Evolutionary conservation across 2,797 vertebrate species (phyloP).

Genomic region (Amblyraja radiata): DNA sequence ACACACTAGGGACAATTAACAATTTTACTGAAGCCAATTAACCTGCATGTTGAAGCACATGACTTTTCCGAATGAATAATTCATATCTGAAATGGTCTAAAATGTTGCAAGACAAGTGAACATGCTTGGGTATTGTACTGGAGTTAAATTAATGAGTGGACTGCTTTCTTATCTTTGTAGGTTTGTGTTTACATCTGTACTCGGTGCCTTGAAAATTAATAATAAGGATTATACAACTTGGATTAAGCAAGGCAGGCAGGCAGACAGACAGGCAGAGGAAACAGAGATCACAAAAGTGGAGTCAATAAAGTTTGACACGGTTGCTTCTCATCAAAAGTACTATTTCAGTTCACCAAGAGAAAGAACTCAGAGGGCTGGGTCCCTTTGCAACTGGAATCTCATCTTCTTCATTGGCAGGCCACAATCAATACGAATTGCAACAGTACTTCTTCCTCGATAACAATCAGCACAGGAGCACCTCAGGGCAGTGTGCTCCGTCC

Average conservation of each 20-base stretch:
- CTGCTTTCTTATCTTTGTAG: background rate
- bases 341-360: background rate
- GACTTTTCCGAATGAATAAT: background rate
- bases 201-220: background rate
- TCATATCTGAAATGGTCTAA: background rate
- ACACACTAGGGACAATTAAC: too few species aligned
- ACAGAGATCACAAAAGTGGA: background rate
- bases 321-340: background rate
- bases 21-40: too few species aligned
- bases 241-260: background rate
- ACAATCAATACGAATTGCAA: too few species aligned
- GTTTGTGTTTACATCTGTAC: background rate
- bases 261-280: background rate
- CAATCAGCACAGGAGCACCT: too few species aligned
- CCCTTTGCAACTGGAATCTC: too few species aligned
- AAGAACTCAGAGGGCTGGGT: background rate
- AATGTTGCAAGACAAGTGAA: too few species aligned
- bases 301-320: background rate
- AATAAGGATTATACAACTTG: background rate
- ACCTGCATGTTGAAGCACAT: background rate
- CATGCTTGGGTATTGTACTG: background rate
- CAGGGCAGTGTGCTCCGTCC: too few species aligned
- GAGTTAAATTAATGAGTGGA: background rate
- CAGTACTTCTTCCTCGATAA: too few species aligned
- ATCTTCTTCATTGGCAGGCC: too few species aligned